Evolutionary conservation across 2,797 vertebrate species (phyloP).

Genomic region (Masticophis lateralis): DNA sequence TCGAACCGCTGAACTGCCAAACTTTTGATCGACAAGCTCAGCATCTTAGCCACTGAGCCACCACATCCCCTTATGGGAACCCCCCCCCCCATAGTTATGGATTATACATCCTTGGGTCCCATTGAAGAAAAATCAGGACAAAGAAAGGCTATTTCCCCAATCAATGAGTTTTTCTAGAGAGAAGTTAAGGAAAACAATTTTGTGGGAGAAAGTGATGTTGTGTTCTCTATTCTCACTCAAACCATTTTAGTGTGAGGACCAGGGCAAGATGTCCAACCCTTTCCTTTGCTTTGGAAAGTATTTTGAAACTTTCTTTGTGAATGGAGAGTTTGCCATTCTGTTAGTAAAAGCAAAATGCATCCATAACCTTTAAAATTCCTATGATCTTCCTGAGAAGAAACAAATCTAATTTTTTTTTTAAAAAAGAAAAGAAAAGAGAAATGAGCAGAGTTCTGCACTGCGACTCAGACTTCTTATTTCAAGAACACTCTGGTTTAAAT

Average conservation of each 20-base stretch:
- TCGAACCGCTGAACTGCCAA: too few species aligned
- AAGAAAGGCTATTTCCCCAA: background rate
- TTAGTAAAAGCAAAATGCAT: slow-evolving; percentile 1
- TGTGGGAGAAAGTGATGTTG: background rate
- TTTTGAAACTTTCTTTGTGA: slow-evolving; percentile 31
- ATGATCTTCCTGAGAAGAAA: slow-evolving; percentile 10
- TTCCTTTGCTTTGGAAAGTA: slow-evolving; percentile 17
- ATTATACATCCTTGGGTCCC: background rate
- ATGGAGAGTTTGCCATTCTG: background rate
- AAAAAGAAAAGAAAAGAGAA: background rate
- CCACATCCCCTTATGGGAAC: too few species aligned
- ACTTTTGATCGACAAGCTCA: too few species aligned
- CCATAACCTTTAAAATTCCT: background rate
- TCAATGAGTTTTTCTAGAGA: background rate
- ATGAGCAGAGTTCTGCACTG: background rate
- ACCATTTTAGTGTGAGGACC: background rate
- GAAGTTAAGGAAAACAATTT: background rate
- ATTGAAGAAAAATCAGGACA: background rate
- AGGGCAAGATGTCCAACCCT: background rate
- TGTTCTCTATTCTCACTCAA: background rate
- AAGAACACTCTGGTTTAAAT: background rate
- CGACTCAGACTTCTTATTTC: background rate
- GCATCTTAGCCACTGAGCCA: too few species aligned
- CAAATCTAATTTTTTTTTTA: background rate
- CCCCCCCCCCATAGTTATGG: background rate